phyloP scores from a whole-genome alignment of 2,888 invertebrate genomes.

The Rhabditoides inermis region DNA sequence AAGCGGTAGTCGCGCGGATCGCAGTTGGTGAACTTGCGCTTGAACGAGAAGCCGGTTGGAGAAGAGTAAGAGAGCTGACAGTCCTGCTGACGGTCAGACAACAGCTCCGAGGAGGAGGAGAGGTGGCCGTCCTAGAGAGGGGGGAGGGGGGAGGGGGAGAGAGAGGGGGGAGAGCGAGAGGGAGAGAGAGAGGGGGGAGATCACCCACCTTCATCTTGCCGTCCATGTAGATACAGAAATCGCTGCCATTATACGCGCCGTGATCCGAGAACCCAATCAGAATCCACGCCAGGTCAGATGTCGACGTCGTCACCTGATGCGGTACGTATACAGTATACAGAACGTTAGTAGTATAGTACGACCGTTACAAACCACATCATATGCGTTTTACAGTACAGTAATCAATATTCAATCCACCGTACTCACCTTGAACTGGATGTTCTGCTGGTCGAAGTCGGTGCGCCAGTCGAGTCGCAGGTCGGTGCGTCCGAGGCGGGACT shows the following conservation, averaged over 20 bases:
- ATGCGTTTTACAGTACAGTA: too few species aligned
- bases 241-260: conserved; percentile 37
- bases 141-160: too few species aligned
- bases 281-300: conserved; percentile 23
- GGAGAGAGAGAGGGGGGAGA: too few species aligned
- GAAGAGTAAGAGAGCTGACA: conserved; percentile 15
- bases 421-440: conserved; percentile 12
- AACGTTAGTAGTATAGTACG: too few species aligned
- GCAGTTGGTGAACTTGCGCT: conserved; percentile 41
- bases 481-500: too few species aligned
- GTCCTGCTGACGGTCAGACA: conserved; percentile 38
- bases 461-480: conserved; percentile 18
- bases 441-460: conserved; percentile 17
- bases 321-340: too few species aligned
- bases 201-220: too few species aligned
- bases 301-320: too few species aligned
- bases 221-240: conserved; percentile 27
- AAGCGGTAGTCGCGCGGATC: conserved; percentile 47
- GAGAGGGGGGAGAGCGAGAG: too few species aligned
- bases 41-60: conserved; percentile 17
- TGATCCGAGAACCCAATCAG: conserved; percentile 48
- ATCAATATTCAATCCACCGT: too few species aligned
- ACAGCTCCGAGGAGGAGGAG: conserved; percentile 19
- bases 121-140: too few species aligned
- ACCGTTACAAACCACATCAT: too few species aligned